Conservation (phyloP, 2,888 invertebrate species). For the Resseliella maxima region DNA sequence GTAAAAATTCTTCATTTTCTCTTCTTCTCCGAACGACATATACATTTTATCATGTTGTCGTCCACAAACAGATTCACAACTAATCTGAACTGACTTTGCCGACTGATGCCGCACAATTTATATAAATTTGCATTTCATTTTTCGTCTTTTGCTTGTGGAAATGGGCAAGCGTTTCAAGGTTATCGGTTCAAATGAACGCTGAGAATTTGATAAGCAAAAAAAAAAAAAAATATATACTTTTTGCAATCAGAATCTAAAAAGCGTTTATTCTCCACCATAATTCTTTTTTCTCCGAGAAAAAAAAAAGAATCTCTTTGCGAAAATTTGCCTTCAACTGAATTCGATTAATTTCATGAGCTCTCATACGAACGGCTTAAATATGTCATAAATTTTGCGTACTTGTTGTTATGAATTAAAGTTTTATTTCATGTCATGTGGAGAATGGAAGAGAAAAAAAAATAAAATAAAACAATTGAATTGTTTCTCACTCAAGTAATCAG, state of each 20-base stretch:
- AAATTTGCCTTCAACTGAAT: not conserved
- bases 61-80: not conserved
- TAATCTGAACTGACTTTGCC: not conserved
- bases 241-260: too few species aligned
- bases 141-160: not conserved
- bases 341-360: not conserved
- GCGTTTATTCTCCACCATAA: too few species aligned
- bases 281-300: too few species aligned
- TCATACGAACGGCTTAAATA: not conserved
- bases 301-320: too few species aligned
- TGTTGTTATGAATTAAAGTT: slow-evolving; percentile 6
- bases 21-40: not conserved
- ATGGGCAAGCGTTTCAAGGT: not conserved
- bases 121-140: not conserved
- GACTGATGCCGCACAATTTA: not conserved
- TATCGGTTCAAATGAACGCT: not conserved
- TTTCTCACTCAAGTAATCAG: not conserved
- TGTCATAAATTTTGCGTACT: slow-evolving; percentile 22
- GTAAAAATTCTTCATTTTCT: not conserved
- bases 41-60: not conserved
- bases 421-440: slow-evolving; percentile 11
- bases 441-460: not conserved
- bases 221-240: too few species aligned
- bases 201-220: too few species aligned
- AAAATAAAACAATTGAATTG: slow-evolving; percentile 9